These are phyloP conservation scores for Sphenodon punctatus DNA, from an alignment of 2,797 vertebrate species.

Conservation along the genomic window DNA sequence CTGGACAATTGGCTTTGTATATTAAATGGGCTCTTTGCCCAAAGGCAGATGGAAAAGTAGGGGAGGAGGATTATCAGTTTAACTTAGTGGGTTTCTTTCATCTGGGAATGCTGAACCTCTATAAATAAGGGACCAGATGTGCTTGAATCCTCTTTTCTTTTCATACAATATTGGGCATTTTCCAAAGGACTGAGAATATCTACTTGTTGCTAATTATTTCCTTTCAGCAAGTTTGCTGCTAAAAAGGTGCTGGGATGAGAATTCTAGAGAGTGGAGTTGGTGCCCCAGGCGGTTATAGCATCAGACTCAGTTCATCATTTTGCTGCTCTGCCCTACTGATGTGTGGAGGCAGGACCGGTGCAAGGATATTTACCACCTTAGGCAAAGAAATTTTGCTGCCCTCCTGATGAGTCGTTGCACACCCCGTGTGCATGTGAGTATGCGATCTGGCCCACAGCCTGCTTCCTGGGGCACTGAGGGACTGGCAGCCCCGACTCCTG, in stretches of 20 bases:
- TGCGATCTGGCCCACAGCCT: no score
- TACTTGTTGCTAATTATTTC: neutral
- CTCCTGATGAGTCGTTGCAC: no score
- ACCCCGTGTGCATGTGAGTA: no score
- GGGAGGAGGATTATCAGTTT: neutral
- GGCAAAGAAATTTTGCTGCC: no score
- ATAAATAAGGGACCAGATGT: conserved; percentile 54
- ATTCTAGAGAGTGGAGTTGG: fast-evolving
- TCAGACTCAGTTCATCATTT: no score
- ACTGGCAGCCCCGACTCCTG: no score
- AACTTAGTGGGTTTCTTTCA: conserved; percentile 26
- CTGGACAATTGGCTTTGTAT: conserved; percentile 28
- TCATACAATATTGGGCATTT: neutral
- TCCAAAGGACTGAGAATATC: neutral
- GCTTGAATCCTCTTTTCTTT: neutral
- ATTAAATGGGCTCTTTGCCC: neutral
- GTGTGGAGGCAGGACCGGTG: no score
- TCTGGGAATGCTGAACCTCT: conserved; percentile 15
- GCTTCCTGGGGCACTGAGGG: no score
- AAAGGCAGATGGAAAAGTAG: conserved; percentile 3
- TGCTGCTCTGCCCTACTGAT: fast-evolving
- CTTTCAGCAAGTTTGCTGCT: neutral
- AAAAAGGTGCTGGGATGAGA: neutral
- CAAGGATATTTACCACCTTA: no score
- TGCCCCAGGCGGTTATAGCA: neutral